Base-by-base conservation (phyloP, 2,797 vertebrate genomes). In the Periparus ater region DNA sequence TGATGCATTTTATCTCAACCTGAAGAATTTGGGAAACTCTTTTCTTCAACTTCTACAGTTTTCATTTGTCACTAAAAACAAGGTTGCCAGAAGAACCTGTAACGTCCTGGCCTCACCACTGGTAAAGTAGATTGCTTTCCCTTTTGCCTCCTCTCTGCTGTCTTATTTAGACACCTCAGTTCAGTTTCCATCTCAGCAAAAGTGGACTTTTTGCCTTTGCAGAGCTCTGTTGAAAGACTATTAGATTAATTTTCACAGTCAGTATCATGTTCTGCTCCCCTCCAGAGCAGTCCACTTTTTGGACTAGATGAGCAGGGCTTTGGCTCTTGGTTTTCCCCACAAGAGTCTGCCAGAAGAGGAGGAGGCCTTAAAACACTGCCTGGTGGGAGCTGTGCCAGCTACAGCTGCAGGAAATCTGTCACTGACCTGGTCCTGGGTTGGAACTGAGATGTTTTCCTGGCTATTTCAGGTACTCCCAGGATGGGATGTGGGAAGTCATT, bases 301-400 rank as follows among this genome's bases (percentile, higher is more conserved):
- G 5, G 51, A 88, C 73, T 11, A 58, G 58, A 70, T 50, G 58
- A 95, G 55, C 67, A 68, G 54, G 32, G 13, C 62, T 85, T 94
- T 83, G 87, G 76, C 80, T 79, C 45, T 81, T 76, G 38, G 26
- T 84, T 86, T 53, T 38, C 34, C 67, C 79, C 32, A 58, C 22
- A 81, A 93, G 66, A 47, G 32, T 67, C 54, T 93, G 89, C 91
- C 80, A 84, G 75, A 86, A 94, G 87, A 91, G 70, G 74, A 90
- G 48, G 75, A 50, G 40, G 45, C 84, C 72, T 78, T 75, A 60
- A 93, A 91, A 82, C 5, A 2, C 73, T 70, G 92, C 48, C 82
- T 90, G 92, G 68, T 75, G 83, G 89, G 85, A 89, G 50, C 51
- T 50, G 55, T 81, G 73, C 72, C 89, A 88, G 78, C 58, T 84